Evolutionary conservation across 2,888 invertebrate genomes (phyloP), one percentile per base, ranked within the genome.

Genomic region (Ariolimax columbianus): DNA sequence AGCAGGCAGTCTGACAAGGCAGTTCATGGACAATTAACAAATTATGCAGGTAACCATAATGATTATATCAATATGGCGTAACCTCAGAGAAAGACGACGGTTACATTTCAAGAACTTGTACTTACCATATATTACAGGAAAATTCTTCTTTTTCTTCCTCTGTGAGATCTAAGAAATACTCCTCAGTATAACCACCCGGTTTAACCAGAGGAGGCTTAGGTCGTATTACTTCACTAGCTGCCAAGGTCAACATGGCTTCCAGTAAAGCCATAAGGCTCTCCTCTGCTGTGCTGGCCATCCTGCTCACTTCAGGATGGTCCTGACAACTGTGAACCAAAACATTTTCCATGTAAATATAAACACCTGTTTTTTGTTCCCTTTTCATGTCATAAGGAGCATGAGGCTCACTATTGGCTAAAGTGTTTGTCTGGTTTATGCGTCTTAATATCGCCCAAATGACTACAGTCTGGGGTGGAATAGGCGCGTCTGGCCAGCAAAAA

Each of bases 51-150:
- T n/a, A n/a, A n/a, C n/a, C n/a, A n/a, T n/a, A n/a, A n/a, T n/a
- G n/a, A n/a, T n/a, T n/a, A n/a, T n/a, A n/a, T n/a, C n/a, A n/a
- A n/a, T n/a, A n/a, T n/a, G n/a, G n/a, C n/a, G n/a, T n/a, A n/a
- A n/a, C n/a, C n/a, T n/a, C n/a, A n/a, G n/a, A n/a, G n/a, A n/a
- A n/a, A 47, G 47, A 47, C 14, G 47, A 9, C 6, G 47, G 26
- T 63, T n/a, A 63, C 4, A 63, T 2, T n/a, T 14, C 1, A 63
- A 63, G 7, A 30, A 40, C 38, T 23, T 55, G 23, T 51, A 68
- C 90, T 84, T 84, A 93, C 93, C 93, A 93, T 72, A 93, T 93
- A 68, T 89, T 90, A 80, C 93, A 93, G 70, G 90, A 90, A 77
- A 90, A 90, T n/a, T 90, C 89, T 55, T 93, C 92, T 75, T 88